These are phyloP conservation scores for Trachymyrmex septentrionalis DNA, from an alignment of 1,140 invertebrate species.

Conservation along the genomic window DNA sequence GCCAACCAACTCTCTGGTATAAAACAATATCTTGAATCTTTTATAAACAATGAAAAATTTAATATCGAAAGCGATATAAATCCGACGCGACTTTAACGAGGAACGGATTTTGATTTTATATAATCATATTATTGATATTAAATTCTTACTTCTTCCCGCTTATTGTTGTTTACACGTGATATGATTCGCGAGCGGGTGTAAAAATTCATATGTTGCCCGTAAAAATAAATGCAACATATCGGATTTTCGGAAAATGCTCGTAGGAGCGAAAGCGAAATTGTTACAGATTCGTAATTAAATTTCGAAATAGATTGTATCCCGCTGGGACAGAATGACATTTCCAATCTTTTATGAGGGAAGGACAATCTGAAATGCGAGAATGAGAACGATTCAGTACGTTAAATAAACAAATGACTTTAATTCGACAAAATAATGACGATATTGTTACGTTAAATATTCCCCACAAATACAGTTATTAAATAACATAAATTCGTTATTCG, in stretches of 20 bases:
- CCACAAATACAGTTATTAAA: neutral
- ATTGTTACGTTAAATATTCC: constrained; percentile 23
- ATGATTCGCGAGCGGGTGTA: neutral
- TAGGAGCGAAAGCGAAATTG: constrained; percentile 9
- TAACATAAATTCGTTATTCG: neutral
- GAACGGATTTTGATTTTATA: neutral
- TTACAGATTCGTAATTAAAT: constrained; percentile 56
- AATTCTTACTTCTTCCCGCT: neutral
- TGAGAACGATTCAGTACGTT: constrained; percentile 13
- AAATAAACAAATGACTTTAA: constrained; percentile 42
- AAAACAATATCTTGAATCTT: constrained; percentile 18
- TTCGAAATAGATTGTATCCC: constrained; percentile 27
- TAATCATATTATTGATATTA: constrained; percentile 29
- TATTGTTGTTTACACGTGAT: neutral
- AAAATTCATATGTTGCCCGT: constrained; percentile 10
- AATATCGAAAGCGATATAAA: constrained; percentile 22
- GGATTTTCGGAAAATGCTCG: neutral
- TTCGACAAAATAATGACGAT: neutral
- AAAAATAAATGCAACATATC: constrained; percentile 21
- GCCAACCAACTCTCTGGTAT: neutral
- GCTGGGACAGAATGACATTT: constrained; percentile 25
- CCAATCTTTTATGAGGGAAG: constrained; percentile 34
- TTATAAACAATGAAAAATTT: constrained; percentile 31
- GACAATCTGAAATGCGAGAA: constrained; percentile 38
- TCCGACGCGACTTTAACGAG: neutral